Percentiles rank a stretch among this genome's conserved stretches.
Conservation (phyloP, 2,888 invertebrate species). For the Limnephilus auricula region DNA sequence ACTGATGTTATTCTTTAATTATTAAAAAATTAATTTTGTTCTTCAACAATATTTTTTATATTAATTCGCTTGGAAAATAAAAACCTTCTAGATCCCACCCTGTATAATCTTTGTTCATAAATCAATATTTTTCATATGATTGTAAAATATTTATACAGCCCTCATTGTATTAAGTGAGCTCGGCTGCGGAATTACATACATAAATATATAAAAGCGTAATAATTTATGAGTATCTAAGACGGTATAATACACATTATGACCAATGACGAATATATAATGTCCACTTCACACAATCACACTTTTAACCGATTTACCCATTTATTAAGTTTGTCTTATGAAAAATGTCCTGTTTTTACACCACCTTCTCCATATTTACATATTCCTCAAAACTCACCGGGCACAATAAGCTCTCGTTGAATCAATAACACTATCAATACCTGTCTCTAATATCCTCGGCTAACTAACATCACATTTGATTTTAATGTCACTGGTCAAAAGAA, state of each 20-base stretch:
- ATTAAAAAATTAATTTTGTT: too few species aligned
- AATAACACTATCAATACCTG: neutral
- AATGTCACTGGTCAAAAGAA: slow-evolving; percentile 24
- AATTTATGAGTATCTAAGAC: slow-evolving; percentile 20
- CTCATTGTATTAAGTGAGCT: neutral
- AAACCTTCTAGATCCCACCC: neutral
- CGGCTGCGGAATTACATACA: neutral
- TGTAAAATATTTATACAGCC: slow-evolving; percentile 7
- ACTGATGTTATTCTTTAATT: too few species aligned
- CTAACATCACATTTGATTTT: slow-evolving; percentile 21
- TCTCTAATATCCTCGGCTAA: neutral
- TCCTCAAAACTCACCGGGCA: neutral
- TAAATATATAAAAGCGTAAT: neutral
- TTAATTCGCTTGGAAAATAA: too few species aligned
- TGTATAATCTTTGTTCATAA: neutral
- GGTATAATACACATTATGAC: slow-evolving; percentile 30
- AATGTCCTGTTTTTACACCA: slow-evolving; percentile 7
- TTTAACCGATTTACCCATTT: neutral
- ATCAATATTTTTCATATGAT: neutral
- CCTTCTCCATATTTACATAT: neutral
- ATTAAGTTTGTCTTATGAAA: neutral
- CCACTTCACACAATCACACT: neutral
- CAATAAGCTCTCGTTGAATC: neutral
- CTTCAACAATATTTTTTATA: too few species aligned
- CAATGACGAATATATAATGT: slow-evolving; percentile 6